phyloP scores from a whole-genome alignment of 2,888 invertebrate species.

The Callyntrura sp. region DNA sequence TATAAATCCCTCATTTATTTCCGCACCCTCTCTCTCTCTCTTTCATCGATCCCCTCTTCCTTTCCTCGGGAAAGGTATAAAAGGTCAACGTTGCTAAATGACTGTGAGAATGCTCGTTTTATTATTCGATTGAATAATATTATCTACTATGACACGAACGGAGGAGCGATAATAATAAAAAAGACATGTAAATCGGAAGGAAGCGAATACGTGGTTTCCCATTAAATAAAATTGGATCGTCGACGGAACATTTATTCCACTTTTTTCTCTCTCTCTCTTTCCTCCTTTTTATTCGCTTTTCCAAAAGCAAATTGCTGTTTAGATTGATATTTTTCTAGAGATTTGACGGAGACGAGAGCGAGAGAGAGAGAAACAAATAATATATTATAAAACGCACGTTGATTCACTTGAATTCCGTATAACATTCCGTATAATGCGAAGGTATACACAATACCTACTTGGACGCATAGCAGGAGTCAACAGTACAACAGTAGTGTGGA shows the following conservation, averaged over 20 bases:
- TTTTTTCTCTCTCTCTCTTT: background rate
- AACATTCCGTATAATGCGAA: too few species aligned
- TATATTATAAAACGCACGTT: too few species aligned
- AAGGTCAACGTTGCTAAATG: conserved; percentile 64
- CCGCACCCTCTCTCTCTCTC: too few species aligned
- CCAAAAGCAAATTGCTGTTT: conserved; percentile 64
- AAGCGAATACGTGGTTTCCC: conserved; percentile 62
- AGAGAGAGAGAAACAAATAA: conserved; percentile 2
- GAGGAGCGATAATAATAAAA: conserved; percentile 31
- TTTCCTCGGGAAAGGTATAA: too few species aligned
- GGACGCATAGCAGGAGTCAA: too few species aligned
- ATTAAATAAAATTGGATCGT: conserved; percentile 72
- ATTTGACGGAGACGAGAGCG: background rate
- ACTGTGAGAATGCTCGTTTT: conserved; percentile 57
- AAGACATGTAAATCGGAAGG: conserved; percentile 62
- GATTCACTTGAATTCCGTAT: too few species aligned
- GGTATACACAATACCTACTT: background rate
- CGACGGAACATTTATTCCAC: conserved; percentile 24
- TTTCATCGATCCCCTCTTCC: too few species aligned
- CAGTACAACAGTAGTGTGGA: too few species aligned
- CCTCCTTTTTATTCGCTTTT: background rate
- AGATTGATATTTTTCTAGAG: conserved; percentile 53
- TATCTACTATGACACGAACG: background rate
- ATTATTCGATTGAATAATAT: conserved; percentile 60
- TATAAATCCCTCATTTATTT: too few species aligned